These are phyloP conservation scores for Sebastes diaconus DNA, from an alignment of 2,797 vertebrate genomes.

Conservation along the genomic window DNA sequence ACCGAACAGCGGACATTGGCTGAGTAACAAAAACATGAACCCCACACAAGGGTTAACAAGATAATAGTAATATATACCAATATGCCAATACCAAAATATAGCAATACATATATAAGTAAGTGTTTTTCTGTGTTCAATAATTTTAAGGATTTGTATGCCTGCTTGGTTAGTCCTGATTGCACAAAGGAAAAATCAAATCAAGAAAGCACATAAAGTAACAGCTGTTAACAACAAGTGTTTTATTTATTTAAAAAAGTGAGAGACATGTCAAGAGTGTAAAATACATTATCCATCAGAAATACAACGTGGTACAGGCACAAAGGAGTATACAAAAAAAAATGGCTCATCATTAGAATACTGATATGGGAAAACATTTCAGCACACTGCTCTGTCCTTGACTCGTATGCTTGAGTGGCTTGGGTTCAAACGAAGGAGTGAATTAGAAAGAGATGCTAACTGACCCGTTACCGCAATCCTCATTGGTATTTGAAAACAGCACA, in stretches of 20 bases:
- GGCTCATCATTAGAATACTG: constrained; percentile 78
- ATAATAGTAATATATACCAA: neutral
- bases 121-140: neutral
- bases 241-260: constrained; percentile 83
- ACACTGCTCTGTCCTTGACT: constrained; percentile 18
- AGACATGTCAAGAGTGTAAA: constrained; percentile 59
- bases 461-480: constrained; percentile 40
- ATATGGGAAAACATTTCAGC: constrained; percentile 49
- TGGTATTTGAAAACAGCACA: constrained; percentile 43
- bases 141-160: neutral
- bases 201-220: neutral
- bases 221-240: constrained; percentile 67
- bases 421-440: constrained; percentile 52
- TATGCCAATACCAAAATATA: neutral
- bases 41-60: too few relatives aligned
- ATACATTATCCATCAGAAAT: constrained; percentile 70
- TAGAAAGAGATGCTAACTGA: constrained; percentile 35
- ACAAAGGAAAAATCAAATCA: neutral
- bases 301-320: constrained; percentile 63
- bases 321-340: constrained; percentile 74
- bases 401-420: constrained; percentile 10
- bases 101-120: neutral
- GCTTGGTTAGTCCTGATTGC: neutral
- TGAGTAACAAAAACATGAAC: too few relatives aligned
- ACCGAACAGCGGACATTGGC: too few relatives aligned